phyloP scores from a whole-genome alignment of 2,888 invertebrate genomes.

The Scaptomyza flava region DNA sequence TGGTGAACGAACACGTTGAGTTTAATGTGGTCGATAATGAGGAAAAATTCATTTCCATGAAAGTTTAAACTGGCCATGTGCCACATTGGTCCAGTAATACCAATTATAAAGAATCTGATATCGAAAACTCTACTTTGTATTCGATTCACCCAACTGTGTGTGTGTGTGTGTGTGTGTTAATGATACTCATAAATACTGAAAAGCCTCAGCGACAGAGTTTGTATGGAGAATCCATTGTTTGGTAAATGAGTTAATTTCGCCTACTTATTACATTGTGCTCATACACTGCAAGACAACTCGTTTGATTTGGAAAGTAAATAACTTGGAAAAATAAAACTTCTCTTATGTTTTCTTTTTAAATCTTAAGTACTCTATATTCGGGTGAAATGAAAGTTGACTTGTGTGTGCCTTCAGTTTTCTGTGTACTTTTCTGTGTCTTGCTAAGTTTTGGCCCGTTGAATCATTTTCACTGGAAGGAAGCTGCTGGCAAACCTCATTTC shows the following conservation, averaged over 20 bases:
- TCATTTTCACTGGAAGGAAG: background rate
- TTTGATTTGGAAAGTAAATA: background rate
- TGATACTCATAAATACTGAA: conserved; percentile 54
- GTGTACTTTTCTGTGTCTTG: background rate
- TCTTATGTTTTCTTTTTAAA: too few relatives aligned
- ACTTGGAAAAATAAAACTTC: too few relatives aligned
- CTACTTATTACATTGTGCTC: background rate
- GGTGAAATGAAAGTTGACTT: too few relatives aligned
- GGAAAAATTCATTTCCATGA: conserved; percentile 5
- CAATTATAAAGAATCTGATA: conserved; percentile 35
- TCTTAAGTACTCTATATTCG: too few relatives aligned
- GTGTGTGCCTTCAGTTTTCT: too few relatives aligned
- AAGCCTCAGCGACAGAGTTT: conserved; percentile 14
- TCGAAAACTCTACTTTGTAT: conserved; percentile 38
- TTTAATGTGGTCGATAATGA: conserved; percentile 33
- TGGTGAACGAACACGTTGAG: conserved; percentile 31
- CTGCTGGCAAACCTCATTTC: background rate
- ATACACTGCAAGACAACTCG: background rate
- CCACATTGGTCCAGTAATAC: conserved; percentile 36
- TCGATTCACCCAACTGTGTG: background rate
- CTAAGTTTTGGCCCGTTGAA: background rate
- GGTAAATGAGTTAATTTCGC: conserved; percentile 10
- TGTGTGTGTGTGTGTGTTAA: conserved; percentile 20
- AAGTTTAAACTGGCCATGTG: conserved; percentile 32
- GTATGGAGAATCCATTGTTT: background rate